Percentiles rank a stretch among this genome's conserved stretches.
Evolutionary conservation across 1,140 invertebrate genomes (phyloP).

Genomic region (Oscheius sp.): DNA sequence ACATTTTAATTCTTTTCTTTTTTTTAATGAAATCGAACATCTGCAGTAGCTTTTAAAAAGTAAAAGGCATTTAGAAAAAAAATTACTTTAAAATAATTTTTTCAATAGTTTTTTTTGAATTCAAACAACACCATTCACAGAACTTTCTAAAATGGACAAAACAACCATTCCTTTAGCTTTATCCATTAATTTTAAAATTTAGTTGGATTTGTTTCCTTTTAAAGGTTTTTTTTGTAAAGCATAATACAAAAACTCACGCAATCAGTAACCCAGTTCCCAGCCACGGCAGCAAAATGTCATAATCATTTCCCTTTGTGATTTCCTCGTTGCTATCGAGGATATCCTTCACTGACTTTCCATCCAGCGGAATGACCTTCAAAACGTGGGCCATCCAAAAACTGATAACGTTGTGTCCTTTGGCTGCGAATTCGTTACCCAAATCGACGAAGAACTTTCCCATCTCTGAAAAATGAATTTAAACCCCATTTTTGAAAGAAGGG

Average conservation of each 20-base stretch:
- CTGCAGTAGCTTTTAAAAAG: too few species aligned
- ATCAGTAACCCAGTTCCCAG: conserved; percentile 33
- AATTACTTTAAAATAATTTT: too few species aligned
- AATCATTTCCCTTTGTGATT: conserved; percentile 35
- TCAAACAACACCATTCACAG: too few species aligned
- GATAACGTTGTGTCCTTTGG: conserved; percentile 10
- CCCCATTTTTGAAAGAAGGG: not conserved
- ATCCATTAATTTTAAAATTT: too few species aligned
- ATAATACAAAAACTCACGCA: conserved; percentile 7
- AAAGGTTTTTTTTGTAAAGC: too few species aligned
- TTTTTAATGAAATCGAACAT: too few species aligned
- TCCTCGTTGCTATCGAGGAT: conserved; percentile 30
- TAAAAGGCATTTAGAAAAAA: too few species aligned
- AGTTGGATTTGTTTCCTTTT: too few species aligned
- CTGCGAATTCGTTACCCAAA: conserved; percentile 5
- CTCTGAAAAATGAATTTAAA: conserved; percentile 6
- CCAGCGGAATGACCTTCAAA: conserved; percentile 6
- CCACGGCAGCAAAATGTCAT: conserved; percentile 33
- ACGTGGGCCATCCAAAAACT: conserved; percentile 5
- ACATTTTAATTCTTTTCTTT: too few species aligned
- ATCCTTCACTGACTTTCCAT: conserved; percentile 10
- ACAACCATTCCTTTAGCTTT: too few species aligned
- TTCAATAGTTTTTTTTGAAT: too few species aligned
- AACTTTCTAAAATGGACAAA: too few species aligned
- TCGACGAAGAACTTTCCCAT: conserved; percentile 8